These are phyloP conservation scores for Anabas testudineus DNA, from an alignment of 2,797 vertebrate species.

Conservation along the genomic window DNA sequence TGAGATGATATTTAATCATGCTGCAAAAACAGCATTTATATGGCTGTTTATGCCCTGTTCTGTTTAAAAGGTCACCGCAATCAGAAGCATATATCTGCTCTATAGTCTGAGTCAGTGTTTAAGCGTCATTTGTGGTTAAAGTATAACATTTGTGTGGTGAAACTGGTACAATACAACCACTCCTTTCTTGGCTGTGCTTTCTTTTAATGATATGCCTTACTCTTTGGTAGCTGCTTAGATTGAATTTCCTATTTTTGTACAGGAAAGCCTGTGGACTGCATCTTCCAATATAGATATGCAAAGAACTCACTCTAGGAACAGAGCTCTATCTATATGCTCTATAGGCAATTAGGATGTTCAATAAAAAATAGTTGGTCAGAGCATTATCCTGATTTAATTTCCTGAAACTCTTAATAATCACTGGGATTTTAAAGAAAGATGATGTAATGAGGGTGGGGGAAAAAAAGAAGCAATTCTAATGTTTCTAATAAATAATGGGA, in stretches of 20 bases:
- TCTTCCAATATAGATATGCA: constrained; percentile 66
- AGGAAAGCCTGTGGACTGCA: constrained; percentile 62
- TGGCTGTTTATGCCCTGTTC: constrained; percentile 40
- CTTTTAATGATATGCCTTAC: constrained; percentile 61
- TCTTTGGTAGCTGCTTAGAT: constrained; percentile 52
- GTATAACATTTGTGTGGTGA: constrained; percentile 44
- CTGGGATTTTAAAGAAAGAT: constrained; percentile 59
- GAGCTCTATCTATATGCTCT: constrained; percentile 51
- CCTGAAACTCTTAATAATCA: constrained; percentile 74
- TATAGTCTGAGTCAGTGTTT: constrained; percentile 29
- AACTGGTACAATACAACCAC: constrained; percentile 48
- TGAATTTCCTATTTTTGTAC: constrained; percentile 63
- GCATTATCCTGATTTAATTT: constrained; percentile 70
- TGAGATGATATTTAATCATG: constrained; percentile 44
- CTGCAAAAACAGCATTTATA: constrained; percentile 51
- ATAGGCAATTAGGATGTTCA: constrained; percentile 74
- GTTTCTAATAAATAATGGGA: constrained; percentile 36
- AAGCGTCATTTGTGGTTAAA: constrained; percentile 40
- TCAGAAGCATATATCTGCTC: constrained; percentile 37
- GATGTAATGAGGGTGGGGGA: constrained; percentile 41
- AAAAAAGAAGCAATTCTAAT: constrained; percentile 70
- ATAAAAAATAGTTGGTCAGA: constrained; percentile 66
- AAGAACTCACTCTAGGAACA: constrained; percentile 54
- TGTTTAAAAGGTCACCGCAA: constrained; percentile 51
- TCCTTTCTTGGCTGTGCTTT: constrained; percentile 46